Percentiles rank a stretch among this genome's conserved stretches.
Conservation (phyloP, 2,888 invertebrate species). For the Erynnis tages region DNA sequence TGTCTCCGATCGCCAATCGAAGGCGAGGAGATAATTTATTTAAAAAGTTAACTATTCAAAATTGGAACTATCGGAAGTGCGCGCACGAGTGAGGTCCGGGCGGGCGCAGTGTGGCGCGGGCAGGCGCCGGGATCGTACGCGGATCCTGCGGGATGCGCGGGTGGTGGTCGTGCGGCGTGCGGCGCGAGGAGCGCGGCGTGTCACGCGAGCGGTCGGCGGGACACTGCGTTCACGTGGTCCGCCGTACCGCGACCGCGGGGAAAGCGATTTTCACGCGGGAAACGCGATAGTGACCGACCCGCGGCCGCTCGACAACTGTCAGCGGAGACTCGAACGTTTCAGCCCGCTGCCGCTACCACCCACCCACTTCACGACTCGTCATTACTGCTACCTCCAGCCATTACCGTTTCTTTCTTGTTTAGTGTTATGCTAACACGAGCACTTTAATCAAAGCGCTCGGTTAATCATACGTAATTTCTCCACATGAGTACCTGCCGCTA, state of each 20-base stretch:
- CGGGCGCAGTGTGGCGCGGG: constrained; percentile 62
- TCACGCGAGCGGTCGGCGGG: constrained; percentile 78
- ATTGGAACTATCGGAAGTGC: constrained; percentile 42
- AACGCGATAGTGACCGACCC: constrained; percentile 72
- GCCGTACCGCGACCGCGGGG: constrained; percentile 65
- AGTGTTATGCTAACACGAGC: constrained; percentile 28
- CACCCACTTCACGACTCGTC: constrained; percentile 35
- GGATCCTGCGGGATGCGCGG: constrained; percentile 52
- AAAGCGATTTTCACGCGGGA: constrained; percentile 80
- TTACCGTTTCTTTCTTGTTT: constrained; percentile 34
- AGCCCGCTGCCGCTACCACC: constrained; percentile 40
- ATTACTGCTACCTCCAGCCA: constrained; percentile 33
- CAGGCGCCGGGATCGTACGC: constrained; percentile 59
- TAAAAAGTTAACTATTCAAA: constrained; percentile 54
- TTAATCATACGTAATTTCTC: constrained; percentile 25
- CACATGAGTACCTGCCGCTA: constrained; percentile 8
- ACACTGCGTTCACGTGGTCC: constrained; percentile 78
- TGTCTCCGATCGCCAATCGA: constrained; percentile 57
- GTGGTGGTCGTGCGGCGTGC: constrained; percentile 43
- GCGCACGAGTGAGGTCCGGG: constrained; percentile 47
- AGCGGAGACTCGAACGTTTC: constrained; percentile 41
- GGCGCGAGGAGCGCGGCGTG: constrained; percentile 61
- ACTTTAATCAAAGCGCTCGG: constrained; percentile 25
- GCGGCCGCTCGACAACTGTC: constrained; percentile 68
- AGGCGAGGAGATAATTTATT: constrained; percentile 45